Conservation (phyloP, 2,888 invertebrate species). For the Andrena trimmerana region DNA sequence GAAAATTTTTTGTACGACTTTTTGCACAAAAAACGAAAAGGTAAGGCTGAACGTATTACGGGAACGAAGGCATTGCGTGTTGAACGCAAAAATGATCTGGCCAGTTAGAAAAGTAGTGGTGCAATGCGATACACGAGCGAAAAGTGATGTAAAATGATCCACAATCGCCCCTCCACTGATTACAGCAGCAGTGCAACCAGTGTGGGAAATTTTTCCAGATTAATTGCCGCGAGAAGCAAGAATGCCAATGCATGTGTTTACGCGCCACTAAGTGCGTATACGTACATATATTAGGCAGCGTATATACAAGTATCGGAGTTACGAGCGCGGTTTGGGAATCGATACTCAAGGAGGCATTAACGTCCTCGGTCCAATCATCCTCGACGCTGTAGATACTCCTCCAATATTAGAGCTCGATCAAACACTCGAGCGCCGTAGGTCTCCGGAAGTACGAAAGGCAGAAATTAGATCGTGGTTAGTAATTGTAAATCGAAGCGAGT, state of each 20-base stretch:
- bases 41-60: not conserved
- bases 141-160: not conserved
- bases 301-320: not conserved
- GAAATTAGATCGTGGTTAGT: slow-evolving; percentile 52
- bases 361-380: slow-evolving; percentile 48
- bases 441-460: slow-evolving; percentile 4
- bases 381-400: slow-evolving; percentile 18
- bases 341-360: slow-evolving; percentile 51
- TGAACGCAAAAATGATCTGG: not conserved
- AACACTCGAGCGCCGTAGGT: slow-evolving; percentile 25
- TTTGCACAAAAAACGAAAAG: not conserved
- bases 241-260: not conserved
- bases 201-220: not conserved
- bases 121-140: not conserved
- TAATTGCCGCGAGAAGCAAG: not conserved
- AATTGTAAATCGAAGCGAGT: slow-evolving; percentile 32
- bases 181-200: not conserved
- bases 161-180: not conserved
- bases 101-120: not conserved
- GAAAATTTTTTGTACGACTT: too few species aligned
- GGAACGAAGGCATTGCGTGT: not conserved
- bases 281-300: not conserved
- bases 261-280: not conserved
- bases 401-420: slow-evolving; percentile 57
- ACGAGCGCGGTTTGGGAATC: slow-evolving; percentile 27